Base-by-base conservation (phyloP, 1,140 invertebrate genomes). In the Zelostemma sp. region DNA sequence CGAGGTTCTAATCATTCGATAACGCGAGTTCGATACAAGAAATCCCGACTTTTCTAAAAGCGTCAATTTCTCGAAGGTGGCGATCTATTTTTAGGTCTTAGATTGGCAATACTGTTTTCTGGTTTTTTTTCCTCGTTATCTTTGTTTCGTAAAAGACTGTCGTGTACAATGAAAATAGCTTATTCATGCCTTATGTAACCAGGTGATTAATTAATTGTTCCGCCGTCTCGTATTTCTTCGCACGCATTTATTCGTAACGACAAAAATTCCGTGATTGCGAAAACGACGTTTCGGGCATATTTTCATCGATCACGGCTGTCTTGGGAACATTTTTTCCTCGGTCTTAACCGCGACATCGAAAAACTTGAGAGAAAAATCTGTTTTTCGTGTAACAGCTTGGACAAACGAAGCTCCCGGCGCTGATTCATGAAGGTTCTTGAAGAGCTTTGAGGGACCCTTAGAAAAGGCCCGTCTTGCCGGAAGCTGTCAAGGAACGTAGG, bases 311-410 rank as follows among this genome's bases (percentile, higher is more conserved):
- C n/a, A n/a, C n/a, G n/a, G n/a, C n/a, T n/a, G n/a, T n/a, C n/a
- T n/a, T n/a, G n/a, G n/a, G n/a, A n/a, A n/a, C n/a, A n/a, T n/a
- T n/a, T n/a, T n/a, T n/a, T n/a, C n/a, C n/a, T n/a, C n/a, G n/a
- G n/a, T n/a, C n/a, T n/a, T n/a, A n/a, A n/a, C n/a, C n/a, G n/a
- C n/a, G n/a, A n/a, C n/a, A n/a, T n/a, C n/a, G n/a, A n/a, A n/a
- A n/a, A n/a, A 31, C 28, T 5, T 31, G 5, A 6, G 61, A 70
- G 51, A 8, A 31, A 49, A 15, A 19, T 64, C 35, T 57, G 51
- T 70, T 53, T 70, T 61, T 70, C 59, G 57, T 64, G 25, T 49
- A 70, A 61, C 61, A 70, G 67, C 57, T 64, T 18, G 61, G 61
- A 61, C 61, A 70, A 15, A 69, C 61, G 53, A 61, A 28, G 56